These are phyloP conservation scores for Porites evermanni DNA, from an alignment of 92 coral and sea anemone genomes.

Conservation along the genomic window DNA sequence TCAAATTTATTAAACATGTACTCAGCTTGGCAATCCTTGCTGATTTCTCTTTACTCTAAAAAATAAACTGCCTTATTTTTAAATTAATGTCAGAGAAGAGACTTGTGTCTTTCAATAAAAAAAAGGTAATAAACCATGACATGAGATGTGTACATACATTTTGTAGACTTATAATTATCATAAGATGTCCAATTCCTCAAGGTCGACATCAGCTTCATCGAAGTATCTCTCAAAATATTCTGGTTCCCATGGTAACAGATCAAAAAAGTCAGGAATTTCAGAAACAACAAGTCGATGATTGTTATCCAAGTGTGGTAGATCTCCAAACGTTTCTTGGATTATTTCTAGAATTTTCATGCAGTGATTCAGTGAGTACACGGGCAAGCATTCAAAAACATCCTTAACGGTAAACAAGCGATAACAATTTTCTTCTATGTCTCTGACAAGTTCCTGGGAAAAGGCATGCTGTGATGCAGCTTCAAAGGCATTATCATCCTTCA, in stretches of 20 bases:
- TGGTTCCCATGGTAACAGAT: slow-evolving; percentile 11
- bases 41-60: neutral
- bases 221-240: slow-evolving; percentile 8
- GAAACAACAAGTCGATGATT: neutral
- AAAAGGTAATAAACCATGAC: slow-evolving; percentile 5
- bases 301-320: slow-evolving; percentile 53
- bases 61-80: neutral
- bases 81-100: neutral
- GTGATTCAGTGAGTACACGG: slow-evolving; percentile 56
- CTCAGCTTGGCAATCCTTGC: neutral
- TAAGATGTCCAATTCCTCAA: neutral
- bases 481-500: slow-evolving; percentile 18
- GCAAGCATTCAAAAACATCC: slow-evolving; percentile 40
- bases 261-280: neutral
- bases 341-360: slow-evolving; percentile 57
- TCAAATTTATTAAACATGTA: neutral
- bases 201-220: neutral
- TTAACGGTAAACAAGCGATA: slow-evolving; percentile 47
- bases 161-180: neutral
- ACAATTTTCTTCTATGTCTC: slow-evolving; percentile 41
- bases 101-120: neutral
- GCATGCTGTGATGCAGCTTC: slow-evolving; percentile 50
- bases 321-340: slow-evolving; percentile 57
- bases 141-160: neutral
- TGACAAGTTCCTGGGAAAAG: slow-evolving; percentile 45